Percentiles rank a stretch among this genome's conserved stretches.
phyloP scores from a whole-genome alignment of 2,888 invertebrate genomes.

The Theretra japonica region DNA sequence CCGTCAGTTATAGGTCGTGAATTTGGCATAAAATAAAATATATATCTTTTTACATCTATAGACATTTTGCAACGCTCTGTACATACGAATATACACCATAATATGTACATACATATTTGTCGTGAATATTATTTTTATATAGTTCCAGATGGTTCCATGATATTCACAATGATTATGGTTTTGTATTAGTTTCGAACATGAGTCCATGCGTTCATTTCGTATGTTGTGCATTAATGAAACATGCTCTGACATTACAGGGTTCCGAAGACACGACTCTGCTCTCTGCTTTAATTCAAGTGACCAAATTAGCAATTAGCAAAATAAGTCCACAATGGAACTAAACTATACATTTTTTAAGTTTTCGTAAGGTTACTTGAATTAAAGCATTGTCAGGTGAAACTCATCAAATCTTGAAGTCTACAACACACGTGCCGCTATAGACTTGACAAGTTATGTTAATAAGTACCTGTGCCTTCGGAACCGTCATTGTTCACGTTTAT shows the following conservation, averaged over 20 bases:
- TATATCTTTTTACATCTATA: slow-evolving; percentile 43
- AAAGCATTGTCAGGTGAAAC: background rate
- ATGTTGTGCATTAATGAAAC: slow-evolving; percentile 50
- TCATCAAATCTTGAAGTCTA: background rate
- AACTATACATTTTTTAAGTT: background rate
- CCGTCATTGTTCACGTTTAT: slow-evolving; percentile 21
- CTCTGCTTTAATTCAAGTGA: background rate
- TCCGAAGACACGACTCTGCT: background rate
- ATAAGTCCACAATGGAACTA: background rate
- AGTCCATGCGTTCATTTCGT: slow-evolving; percentile 60
- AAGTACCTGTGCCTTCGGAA: slow-evolving; percentile 6
- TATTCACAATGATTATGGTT: slow-evolving; percentile 40
- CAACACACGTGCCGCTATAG: background rate
- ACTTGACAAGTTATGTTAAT: slow-evolving; percentile 6
- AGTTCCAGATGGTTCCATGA: slow-evolving; percentile 31
- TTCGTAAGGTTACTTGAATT: background rate
- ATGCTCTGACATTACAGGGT: slow-evolving; percentile 45
- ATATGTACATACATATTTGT: slow-evolving; percentile 44
- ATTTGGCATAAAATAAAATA: slow-evolving; percentile 35
- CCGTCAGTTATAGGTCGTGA: slow-evolving; percentile 62
- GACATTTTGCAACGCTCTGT: slow-evolving; percentile 29
- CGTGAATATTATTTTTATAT: slow-evolving; percentile 5
- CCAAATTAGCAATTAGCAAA: background rate
- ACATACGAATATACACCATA: slow-evolving; percentile 36
- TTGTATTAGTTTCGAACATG: slow-evolving; percentile 42